Evolutionary conservation across 2,888 invertebrate genomes (phyloP).

Genomic region (Hirtodrosophila confusa): DNA sequence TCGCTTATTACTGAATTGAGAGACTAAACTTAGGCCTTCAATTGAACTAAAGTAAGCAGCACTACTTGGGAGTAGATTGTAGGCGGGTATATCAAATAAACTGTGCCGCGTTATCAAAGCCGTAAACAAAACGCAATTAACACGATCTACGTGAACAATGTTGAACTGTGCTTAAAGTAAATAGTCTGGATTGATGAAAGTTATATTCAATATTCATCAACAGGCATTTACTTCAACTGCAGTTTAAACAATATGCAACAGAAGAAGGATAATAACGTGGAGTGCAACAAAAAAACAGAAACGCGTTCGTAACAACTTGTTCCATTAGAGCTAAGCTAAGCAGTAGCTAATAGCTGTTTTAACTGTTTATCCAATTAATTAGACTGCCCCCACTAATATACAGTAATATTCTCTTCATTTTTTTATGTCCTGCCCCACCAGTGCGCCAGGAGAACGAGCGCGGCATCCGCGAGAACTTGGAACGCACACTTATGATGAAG

Average conservation of each 20-base stretch:
- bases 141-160: conserved; percentile 35
- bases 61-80: too few relatives aligned
- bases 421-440: conserved; percentile 81
- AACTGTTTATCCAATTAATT: conserved; percentile 1
- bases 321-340: conserved; percentile 56
- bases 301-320: conserved; percentile 50
- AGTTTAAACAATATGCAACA: conserved; percentile 81
- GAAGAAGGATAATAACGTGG: conserved; percentile 49
- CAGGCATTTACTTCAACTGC: conserved; percentile 84
- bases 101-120: conserved; percentile 7
- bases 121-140: conserved; percentile 5
- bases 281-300: conserved; percentile 5
- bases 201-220: conserved; percentile 80
- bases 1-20: too few relatives aligned
- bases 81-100: background rate
- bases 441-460: conserved; percentile 95
- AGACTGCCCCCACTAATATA: background rate
- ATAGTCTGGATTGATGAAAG: conserved; percentile 84
- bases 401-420: too few relatives aligned
- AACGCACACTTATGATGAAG: conserved; percentile 84
- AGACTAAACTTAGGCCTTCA: too few relatives aligned
- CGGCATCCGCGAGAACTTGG: conserved; percentile 91
- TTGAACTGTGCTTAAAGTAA: conserved; percentile 83
- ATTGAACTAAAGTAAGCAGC: too few relatives aligned
- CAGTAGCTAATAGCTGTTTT: too few relatives aligned